A percentile compares a stretch with the other conserved stretches of the same genome.
Conservation (phyloP, 2,888 invertebrate species). For the Drosophila stalkeri region DNA sequence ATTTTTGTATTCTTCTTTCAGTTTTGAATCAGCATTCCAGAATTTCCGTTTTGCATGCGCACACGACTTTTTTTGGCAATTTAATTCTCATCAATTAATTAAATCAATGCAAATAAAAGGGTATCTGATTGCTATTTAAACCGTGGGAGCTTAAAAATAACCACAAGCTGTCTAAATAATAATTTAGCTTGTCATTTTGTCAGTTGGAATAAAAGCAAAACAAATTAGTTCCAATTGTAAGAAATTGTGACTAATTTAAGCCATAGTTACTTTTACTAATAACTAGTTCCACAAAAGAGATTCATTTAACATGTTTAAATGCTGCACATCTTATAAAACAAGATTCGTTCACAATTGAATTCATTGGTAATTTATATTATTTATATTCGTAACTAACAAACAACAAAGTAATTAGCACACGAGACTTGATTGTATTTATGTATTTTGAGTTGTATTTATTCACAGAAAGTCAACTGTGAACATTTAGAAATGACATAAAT, state of each 20-base stretch:
- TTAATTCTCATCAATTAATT: slow-evolving; percentile 60
- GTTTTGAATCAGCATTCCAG: slow-evolving; percentile 56
- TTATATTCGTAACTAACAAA: slow-evolving; percentile 30
- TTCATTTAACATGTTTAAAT: slow-evolving; percentile 27
- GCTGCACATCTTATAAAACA: slow-evolving; percentile 27
- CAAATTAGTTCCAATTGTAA: slow-evolving; percentile 51
- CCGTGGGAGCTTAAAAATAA: slow-evolving; percentile 63
- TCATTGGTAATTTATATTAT: slow-evolving; percentile 24
- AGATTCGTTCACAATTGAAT: slow-evolving; percentile 33
- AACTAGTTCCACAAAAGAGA: slow-evolving; percentile 52
- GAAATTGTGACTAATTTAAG: slow-evolving; percentile 47
- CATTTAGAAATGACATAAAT: slow-evolving; percentile 8
- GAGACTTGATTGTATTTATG: slow-evolving; percentile 28
- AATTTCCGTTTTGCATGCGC: slow-evolving; percentile 58
- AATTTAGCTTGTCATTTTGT: slow-evolving; percentile 55
- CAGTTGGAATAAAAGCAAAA: slow-evolving; percentile 38
- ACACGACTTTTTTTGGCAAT: slow-evolving; percentile 54
- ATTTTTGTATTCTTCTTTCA: slow-evolving; percentile 18
- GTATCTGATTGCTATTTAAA: slow-evolving; percentile 56
- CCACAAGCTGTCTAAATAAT: slow-evolving; percentile 50
- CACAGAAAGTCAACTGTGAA: slow-evolving; percentile 9
- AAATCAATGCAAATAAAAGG: slow-evolving; percentile 65
- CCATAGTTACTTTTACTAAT: slow-evolving; percentile 38
- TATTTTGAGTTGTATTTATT: slow-evolving; percentile 2
- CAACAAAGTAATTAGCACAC: slow-evolving; percentile 49